phyloP scores from a whole-genome alignment of 2,797 vertebrate species.

The Chaetodon trifasciatus region DNA sequence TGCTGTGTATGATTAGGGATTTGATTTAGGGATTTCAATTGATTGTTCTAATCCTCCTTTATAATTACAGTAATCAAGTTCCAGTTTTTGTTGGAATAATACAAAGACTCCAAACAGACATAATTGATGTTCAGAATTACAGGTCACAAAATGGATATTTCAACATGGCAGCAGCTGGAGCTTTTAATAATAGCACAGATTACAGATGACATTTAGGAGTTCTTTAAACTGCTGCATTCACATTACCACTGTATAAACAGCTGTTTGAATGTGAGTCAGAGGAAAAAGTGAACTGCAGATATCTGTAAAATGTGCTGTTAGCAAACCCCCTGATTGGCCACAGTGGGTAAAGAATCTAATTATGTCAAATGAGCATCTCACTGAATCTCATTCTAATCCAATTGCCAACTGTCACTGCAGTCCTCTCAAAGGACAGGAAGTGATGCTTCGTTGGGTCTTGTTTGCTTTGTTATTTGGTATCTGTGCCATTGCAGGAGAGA shows the following conservation, averaged over 20 bases:
- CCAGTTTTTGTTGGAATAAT: neutral
- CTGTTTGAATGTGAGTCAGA: constrained; percentile 20
- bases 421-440: constrained; percentile 26
- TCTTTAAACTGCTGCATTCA: neutral
- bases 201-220: neutral
- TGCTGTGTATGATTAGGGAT: neutral
- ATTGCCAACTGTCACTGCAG: neutral
- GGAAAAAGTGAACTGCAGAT: neutral
- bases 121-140: neutral
- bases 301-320: neutral
- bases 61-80: neutral
- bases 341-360: neutral
- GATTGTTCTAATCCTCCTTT: neutral
- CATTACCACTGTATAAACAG: neutral
- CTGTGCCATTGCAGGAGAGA: constrained; percentile 60
- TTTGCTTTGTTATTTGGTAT: constrained; percentile 60
- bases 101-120: neutral
- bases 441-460: constrained; percentile 68
- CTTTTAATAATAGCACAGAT: neutral
- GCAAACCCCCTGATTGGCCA: neutral
- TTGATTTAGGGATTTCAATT: neutral
- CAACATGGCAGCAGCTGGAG: neutral
- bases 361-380: neutral
- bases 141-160: neutral
- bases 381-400: neutral